Conservation (phyloP, 2,113 vertebrate species). For the Sceloporus undulatus region DNA sequence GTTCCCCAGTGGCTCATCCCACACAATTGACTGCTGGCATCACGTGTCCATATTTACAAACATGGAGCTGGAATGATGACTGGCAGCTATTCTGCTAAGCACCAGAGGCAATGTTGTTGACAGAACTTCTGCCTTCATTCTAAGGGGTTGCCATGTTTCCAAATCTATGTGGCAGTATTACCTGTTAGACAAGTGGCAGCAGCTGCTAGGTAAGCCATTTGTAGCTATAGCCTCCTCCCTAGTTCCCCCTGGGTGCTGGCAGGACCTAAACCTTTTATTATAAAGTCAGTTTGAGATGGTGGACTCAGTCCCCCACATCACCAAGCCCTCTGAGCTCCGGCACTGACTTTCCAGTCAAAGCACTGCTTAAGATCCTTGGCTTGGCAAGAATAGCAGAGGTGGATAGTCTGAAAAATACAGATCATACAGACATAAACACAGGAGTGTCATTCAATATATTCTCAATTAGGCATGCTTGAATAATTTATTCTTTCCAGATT, state of each 20-base stretch:
- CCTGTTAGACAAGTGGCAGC: background rate
- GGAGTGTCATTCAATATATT: background rate
- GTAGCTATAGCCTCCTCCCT: background rate
- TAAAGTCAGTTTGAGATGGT: too few species aligned
- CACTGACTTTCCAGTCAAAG: background rate
- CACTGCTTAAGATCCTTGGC: background rate
- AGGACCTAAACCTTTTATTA: background rate
- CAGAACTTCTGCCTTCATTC: background rate
- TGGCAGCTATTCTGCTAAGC: background rate
- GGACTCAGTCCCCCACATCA: too few species aligned
- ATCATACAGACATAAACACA: background rate
- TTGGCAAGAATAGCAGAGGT: background rate
- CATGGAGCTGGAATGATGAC: background rate
- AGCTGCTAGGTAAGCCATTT: background rate
- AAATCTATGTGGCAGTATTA: background rate
- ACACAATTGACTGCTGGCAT: background rate
- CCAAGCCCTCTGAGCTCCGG: too few species aligned
- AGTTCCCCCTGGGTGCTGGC: too few species aligned
- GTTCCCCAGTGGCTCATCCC: background rate
- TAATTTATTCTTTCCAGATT: background rate
- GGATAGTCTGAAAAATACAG: background rate
- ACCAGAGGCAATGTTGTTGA: background rate
- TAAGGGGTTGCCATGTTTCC: too few species aligned
- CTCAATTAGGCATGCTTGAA: background rate
- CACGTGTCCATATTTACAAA: background rate